A percentile compares a stretch with the other conserved stretches of the same genome.
Evolutionary conservation across 2,888 invertebrate species (phyloP).

Genomic region (Mimachlamys varia): DNA sequence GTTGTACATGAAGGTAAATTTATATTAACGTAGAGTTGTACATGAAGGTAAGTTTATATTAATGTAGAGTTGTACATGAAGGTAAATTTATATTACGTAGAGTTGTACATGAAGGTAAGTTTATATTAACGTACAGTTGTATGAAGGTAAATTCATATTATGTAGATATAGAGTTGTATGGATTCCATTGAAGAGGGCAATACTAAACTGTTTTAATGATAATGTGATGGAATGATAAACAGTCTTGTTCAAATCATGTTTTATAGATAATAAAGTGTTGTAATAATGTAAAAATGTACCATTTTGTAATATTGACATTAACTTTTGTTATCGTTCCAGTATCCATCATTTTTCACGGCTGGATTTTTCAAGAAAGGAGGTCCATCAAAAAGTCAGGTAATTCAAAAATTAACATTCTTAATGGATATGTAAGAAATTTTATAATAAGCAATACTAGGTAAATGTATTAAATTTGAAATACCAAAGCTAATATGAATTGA

Average conservation of each 20-base stretch:
- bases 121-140: not conserved
- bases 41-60: slow-evolving; percentile 83
- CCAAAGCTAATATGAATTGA: no score
- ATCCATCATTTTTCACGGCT: slow-evolving; percentile 88
- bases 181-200: no score
- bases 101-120: slow-evolving; percentile 83
- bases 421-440: no score
- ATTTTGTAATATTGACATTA: not conserved
- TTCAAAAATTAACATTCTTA: not conserved
- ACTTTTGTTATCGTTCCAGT: slow-evolving; percentile 80
- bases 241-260: not conserved
- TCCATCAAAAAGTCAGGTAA: slow-evolving; percentile 82
- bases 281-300: not conserved
- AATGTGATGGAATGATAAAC: not conserved
- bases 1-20: slow-evolving; percentile 83
- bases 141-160: slow-evolving; percentile 83
- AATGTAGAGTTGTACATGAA: slow-evolving; percentile 80
- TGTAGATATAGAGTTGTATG: no score
- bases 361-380: slow-evolving; percentile 88
- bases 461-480: no score
- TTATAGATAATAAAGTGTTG: not conserved
- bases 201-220: no score
- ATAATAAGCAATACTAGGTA: no score
- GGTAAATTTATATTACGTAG: slow-evolving; percentile 79
- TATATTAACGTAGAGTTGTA: not conserved